phyloP scores from a whole-genome alignment of 2,888 invertebrate genomes.

The Andrena praecox region DNA sequence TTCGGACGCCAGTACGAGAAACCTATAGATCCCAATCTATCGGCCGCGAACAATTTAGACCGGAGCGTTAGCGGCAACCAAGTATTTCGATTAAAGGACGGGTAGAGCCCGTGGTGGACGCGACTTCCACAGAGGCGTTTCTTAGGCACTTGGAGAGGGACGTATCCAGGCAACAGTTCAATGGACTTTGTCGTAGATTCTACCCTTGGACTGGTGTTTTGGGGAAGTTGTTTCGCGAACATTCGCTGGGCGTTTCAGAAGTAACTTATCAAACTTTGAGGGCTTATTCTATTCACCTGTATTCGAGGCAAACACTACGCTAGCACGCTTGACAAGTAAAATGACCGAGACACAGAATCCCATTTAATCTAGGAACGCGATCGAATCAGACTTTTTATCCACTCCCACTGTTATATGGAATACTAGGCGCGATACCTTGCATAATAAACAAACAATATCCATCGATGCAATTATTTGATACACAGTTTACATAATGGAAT shows the following conservation, averaged over 20 bases:
- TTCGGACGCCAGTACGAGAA: too few relatives aligned
- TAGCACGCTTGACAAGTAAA: too few relatives aligned
- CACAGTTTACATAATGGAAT: not conserved
- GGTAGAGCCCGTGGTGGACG: not conserved
- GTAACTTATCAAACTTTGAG: not conserved
- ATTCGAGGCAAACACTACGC: not conserved
- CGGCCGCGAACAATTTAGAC: too few relatives aligned
- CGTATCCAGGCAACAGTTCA: not conserved
- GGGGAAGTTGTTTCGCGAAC: constrained; percentile 4
- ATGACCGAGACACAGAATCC: too few relatives aligned
- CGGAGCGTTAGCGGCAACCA: too few relatives aligned
- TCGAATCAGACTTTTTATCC: too few relatives aligned
- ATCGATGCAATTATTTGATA: not conserved
- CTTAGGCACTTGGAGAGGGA: not conserved
- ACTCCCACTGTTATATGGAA: too few relatives aligned
- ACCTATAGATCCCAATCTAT: too few relatives aligned
- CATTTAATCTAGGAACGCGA: too few relatives aligned
- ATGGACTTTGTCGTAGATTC: constrained; percentile 21
- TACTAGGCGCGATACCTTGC: too few relatives aligned
- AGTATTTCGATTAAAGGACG: too few relatives aligned
- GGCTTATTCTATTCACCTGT: not conserved
- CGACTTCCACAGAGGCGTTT: not conserved
- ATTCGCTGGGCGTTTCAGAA: not conserved
- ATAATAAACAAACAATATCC: not conserved
- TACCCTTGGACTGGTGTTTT: constrained; percentile 23